Evolutionary conservation across 2,888 invertebrate species (phyloP).

Genomic region (Thecocarcelia acutangulata): DNA sequence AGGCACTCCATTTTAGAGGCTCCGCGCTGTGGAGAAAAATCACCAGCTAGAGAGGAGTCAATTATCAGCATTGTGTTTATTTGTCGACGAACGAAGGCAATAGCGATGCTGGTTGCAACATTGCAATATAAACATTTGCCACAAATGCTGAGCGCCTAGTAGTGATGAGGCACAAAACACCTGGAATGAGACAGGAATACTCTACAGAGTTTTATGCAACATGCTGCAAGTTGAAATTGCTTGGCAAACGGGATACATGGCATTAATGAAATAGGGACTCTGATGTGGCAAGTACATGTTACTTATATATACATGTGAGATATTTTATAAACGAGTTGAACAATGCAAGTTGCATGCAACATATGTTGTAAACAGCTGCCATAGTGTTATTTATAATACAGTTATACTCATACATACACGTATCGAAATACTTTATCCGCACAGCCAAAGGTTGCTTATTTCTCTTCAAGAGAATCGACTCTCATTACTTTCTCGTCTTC

Average conservation of each 20-base stretch:
- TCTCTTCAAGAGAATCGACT: too few species aligned
- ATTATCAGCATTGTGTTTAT: slow-evolving; percentile 8
- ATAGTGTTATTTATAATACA: too few species aligned
- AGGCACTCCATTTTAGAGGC: slow-evolving; percentile 10
- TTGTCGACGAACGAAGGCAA: neutral
- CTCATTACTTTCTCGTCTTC: too few species aligned
- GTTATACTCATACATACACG: too few species aligned
- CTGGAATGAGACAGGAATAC: slow-evolving; percentile 77
- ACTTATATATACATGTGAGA: neutral
- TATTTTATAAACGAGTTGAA: neutral
- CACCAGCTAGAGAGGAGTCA: slow-evolving; percentile 40
- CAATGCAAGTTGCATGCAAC: slow-evolving; percentile 64
- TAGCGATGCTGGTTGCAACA: slow-evolving; percentile 54
- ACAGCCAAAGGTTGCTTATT: too few species aligned
- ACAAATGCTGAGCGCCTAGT: slow-evolving; percentile 75
- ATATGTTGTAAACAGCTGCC: slow-evolving; percentile 67
- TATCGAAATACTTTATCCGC: too few species aligned
- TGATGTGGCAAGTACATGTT: slow-evolving; percentile 13
- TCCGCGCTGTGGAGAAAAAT: neutral
- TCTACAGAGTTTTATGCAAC: slow-evolving; percentile 62
- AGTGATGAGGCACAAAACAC: slow-evolving; percentile 75
- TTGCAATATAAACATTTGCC: slow-evolving; percentile 54
- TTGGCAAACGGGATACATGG: slow-evolving; percentile 45
- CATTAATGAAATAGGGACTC: slow-evolving; percentile 16
- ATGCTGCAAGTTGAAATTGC: slow-evolving; percentile 55